A percentile compares a stretch with the other conserved stretches of the same genome.
Conservation (phyloP, 2,888 invertebrate species). For the Pimpla rufipes region DNA sequence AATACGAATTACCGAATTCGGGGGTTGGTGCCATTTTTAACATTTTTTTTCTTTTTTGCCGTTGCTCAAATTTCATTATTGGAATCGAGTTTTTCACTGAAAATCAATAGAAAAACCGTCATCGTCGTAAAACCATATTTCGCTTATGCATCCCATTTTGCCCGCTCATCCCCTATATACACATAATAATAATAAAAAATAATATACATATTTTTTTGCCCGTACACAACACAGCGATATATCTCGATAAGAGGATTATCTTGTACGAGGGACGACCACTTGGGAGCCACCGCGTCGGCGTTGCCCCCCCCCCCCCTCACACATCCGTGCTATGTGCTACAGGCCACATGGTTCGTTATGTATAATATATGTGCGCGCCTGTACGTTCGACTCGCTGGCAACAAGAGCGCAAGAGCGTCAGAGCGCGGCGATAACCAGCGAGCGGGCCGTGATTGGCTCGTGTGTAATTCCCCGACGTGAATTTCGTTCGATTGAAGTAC, state of each 20-base stretch:
- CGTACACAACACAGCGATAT: constrained; percentile 12
- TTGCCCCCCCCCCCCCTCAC: background rate
- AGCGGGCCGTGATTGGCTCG: constrained; percentile 55
- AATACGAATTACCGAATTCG: no score
- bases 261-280: constrained; percentile 7
- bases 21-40: no score
- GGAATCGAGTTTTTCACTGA: no score
- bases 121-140: no score
- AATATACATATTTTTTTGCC: no score
- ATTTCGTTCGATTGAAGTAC: constrained; percentile 61
- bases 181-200: no score
- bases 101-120: no score
- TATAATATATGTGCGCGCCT: background rate
- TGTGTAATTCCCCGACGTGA: constrained; percentile 56
- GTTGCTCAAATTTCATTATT: no score
- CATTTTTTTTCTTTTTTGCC: no score
- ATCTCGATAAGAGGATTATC: constrained; percentile 44
- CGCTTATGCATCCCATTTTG: no score
- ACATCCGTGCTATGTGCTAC: background rate
- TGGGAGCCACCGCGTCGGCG: background rate
- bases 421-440: constrained; percentile 33
- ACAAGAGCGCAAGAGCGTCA: constrained; percentile 21
- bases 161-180: no score
- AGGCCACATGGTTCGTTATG: background rate
- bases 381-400: constrained; percentile 25